A percentile compares a stretch with the other conserved stretches of the same genome.
phyloP scores from a whole-genome alignment of 2,888 invertebrate genomes.

The Pachliopta kotzebuea region DNA sequence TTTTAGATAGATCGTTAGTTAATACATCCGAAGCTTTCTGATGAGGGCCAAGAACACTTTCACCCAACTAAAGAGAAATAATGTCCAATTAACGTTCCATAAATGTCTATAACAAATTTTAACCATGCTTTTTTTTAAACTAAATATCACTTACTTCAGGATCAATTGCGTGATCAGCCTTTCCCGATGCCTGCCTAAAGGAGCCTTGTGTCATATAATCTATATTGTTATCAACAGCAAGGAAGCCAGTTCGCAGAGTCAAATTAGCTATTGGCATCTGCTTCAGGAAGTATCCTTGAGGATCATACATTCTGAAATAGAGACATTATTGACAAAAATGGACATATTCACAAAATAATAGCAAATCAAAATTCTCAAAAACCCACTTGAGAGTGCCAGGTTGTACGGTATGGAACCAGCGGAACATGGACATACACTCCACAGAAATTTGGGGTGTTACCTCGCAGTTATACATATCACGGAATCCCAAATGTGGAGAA shows the following conservation, averaged over 20 bases:
- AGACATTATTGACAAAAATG: background rate
- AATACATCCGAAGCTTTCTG: conserved; percentile 40
- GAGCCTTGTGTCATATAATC: conserved; percentile 55
- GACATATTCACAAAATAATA: no score
- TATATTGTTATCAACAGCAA: conserved; percentile 49
- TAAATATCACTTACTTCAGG: conserved; percentile 49
- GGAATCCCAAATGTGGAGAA: conserved; percentile 36
- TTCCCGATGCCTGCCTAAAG: conserved; percentile 54
- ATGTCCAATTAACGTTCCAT: background rate
- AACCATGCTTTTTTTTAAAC: no score
- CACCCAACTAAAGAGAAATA: conserved; percentile 36
- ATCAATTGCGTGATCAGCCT: conserved; percentile 54
- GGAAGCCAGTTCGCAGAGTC: conserved; percentile 45
- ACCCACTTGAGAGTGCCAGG: conserved; percentile 43
- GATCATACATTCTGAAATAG: conserved; percentile 43
- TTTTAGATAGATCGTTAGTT: conserved; percentile 45
- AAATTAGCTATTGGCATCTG: conserved; percentile 42
- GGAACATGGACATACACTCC: conserved; percentile 42
- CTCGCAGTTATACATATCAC: conserved; percentile 42
- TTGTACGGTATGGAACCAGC: conserved; percentile 48
- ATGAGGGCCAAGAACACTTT: conserved; percentile 38
- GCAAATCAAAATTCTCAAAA: background rate
- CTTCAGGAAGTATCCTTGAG: conserved; percentile 39
- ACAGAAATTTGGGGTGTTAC: conserved; percentile 41
- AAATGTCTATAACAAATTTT: background rate